phyloP scores from a whole-genome alignment of 2,113 vertebrate genomes.

The Muscicapa adusta region DNA sequence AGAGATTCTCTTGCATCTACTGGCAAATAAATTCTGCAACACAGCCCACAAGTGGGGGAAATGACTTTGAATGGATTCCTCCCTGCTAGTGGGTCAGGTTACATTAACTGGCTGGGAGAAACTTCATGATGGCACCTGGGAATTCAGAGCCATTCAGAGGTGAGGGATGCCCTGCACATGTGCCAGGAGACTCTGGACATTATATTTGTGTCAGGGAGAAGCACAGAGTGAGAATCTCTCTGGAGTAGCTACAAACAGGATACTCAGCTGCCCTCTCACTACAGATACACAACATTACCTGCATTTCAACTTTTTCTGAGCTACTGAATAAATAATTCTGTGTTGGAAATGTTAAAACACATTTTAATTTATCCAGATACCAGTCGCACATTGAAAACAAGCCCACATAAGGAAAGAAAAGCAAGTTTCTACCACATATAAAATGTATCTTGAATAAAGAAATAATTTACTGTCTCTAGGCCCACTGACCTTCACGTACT shows the following conservation, averaged over 20 bases:
- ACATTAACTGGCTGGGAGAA: not conserved
- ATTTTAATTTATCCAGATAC: not conserved
- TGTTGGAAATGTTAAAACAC: not conserved
- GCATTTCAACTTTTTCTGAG: not conserved
- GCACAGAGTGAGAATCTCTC: not conserved
- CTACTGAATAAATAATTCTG: not conserved
- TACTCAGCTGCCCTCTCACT: not conserved
- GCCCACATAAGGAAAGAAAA: not conserved
- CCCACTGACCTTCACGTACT: constrained; percentile 92
- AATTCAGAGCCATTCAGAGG: not conserved
- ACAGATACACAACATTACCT: not conserved
- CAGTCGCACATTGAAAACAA: not conserved
- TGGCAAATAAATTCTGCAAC: not conserved
- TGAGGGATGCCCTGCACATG: not conserved
- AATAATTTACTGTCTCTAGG: not conserved
- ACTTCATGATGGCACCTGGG: not conserved
- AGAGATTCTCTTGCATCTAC: not conserved
- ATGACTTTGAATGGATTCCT: not conserved
- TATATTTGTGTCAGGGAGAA: not conserved
- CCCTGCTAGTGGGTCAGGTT: rapidly evolving
- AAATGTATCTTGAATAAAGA: not conserved
- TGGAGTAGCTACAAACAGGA: not conserved
- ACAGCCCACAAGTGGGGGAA: not conserved
- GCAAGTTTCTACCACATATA: not conserved
- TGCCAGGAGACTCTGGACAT: not conserved